phyloP scores from a whole-genome alignment of 2,113 vertebrate genomes.

The Nothocercus julius region DNA sequence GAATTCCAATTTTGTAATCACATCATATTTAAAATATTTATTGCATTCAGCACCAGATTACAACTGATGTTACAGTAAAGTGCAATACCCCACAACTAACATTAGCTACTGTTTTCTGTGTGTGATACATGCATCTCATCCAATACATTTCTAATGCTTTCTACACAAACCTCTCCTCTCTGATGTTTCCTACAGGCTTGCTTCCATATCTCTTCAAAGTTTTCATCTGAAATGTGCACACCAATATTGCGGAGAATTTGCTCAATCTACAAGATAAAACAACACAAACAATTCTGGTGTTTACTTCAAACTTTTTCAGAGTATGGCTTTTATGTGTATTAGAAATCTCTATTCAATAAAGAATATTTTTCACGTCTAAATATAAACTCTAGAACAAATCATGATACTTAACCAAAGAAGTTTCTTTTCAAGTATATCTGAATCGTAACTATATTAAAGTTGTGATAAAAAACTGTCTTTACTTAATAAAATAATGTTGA shows the following conservation, averaged over 20 bases:
- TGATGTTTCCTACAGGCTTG: constrained; percentile 80
- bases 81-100: neutral
- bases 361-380: neutral
- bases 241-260: constrained; percentile 83
- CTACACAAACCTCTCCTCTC: constrained; percentile 83
- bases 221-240: constrained; percentile 76
- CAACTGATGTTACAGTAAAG: neutral
- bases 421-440: neutral
- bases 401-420: neutral
- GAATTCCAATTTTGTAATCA: neutral
- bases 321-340: neutral
- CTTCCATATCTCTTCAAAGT: constrained; percentile 86
- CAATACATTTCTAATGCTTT: constrained; percentile 80
- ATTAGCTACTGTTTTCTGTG: neutral
- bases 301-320: neutral
- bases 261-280: constrained; percentile 78
- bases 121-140: constrained; percentile 72
- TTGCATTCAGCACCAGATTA: neutral
- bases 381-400: neutral
- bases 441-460: neutral
- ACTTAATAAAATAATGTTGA: neutral
- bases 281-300: neutral
- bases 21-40: neutral
- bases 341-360: neutral
- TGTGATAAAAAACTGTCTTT: neutral